phyloP scores from a whole-genome alignment of 2,797 vertebrate genomes.

The Oryzias dopingdopingensis region DNA sequence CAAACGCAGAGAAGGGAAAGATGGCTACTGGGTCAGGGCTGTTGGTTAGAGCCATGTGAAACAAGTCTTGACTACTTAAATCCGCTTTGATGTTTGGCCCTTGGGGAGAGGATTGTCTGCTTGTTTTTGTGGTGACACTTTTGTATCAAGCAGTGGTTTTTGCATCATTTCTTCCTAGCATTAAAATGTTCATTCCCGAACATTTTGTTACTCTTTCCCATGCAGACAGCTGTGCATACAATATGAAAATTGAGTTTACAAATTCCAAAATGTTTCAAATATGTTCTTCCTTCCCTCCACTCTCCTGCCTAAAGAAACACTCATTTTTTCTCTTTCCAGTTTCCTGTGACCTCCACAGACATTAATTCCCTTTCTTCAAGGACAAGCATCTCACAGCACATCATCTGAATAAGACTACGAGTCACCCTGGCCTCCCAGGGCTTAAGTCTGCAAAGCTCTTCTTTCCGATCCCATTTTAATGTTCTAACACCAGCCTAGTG shows the following conservation, averaged over 20 bases:
- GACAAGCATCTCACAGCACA: slow-evolving; percentile 72
- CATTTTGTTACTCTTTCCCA: slow-evolving; percentile 44
- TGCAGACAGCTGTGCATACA: slow-evolving; percentile 34
- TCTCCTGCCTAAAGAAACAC: not conserved
- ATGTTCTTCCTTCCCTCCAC: slow-evolving; percentile 37
- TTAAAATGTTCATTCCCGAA: slow-evolving; percentile 35
- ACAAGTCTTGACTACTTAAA: slow-evolving; percentile 74
- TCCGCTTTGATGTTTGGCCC: slow-evolving; percentile 76
- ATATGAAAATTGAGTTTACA: slow-evolving; percentile 38
- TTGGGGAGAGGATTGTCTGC: slow-evolving; percentile 75
- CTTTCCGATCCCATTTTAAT: slow-evolving; percentile 70
- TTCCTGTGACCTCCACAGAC: slow-evolving; percentile 79
- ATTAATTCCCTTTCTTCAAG: slow-evolving; percentile 86
- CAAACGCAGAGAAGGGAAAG: slow-evolving; percentile 50
- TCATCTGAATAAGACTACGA: slow-evolving; percentile 78
- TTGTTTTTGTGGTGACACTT: slow-evolving; percentile 66
- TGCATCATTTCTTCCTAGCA: slow-evolving; percentile 54
- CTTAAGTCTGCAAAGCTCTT: slow-evolving; percentile 67
- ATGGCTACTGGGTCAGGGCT: slow-evolving; percentile 50
- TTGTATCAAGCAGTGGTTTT: slow-evolving; percentile 60
- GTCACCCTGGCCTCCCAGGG: slow-evolving; percentile 66
- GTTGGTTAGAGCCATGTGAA: slow-evolving; percentile 59
- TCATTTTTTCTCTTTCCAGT: slow-evolving; percentile 33
- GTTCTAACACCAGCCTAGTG: slow-evolving; percentile 68
- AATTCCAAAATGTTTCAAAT: slow-evolving; percentile 46